Conservation (phyloP, 2,888 invertebrate genomes). For the Sepioteuthis lessoniana region DNA sequence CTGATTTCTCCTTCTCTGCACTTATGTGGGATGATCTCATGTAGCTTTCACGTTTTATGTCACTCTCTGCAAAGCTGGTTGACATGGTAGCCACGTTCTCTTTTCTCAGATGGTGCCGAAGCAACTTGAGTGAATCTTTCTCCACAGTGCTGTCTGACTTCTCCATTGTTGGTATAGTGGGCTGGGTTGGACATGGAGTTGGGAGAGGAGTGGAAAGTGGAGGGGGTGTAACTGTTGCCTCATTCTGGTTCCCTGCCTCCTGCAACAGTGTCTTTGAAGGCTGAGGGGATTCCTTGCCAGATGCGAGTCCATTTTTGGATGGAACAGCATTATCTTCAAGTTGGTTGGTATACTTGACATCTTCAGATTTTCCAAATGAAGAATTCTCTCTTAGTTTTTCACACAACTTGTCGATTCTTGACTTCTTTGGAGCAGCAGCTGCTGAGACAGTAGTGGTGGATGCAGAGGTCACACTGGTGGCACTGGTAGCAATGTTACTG, state of each 20-base stretch:
- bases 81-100: not conserved
- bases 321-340: not conserved
- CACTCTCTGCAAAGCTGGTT: not conserved
- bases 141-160: not conserved
- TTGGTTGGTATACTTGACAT: constrained; percentile 34
- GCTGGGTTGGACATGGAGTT: not conserved
- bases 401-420: constrained; percentile 42
- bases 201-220: not conserved
- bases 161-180: not conserved
- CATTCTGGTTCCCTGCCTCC: not conserved
- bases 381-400: constrained; percentile 44
- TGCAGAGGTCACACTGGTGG: not conserved
- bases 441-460: not conserved
- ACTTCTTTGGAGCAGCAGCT: constrained; percentile 17
- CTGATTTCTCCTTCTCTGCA: not conserved
- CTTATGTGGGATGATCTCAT: too few relatives aligned
- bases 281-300: not conserved
- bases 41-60: not conserved
- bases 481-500: not conserved
- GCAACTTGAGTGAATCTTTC: not conserved
- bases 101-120: not conserved
- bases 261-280: not conserved
- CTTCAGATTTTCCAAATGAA: constrained; percentile 39
- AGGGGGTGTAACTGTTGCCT: not conserved
- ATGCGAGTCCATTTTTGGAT: constrained; percentile 15